Evolutionary conservation across 2,797 vertebrate species (phyloP), one percentile per base, ranked within the genome.

Genomic region (Hippopotamyrus pictus): DNA sequence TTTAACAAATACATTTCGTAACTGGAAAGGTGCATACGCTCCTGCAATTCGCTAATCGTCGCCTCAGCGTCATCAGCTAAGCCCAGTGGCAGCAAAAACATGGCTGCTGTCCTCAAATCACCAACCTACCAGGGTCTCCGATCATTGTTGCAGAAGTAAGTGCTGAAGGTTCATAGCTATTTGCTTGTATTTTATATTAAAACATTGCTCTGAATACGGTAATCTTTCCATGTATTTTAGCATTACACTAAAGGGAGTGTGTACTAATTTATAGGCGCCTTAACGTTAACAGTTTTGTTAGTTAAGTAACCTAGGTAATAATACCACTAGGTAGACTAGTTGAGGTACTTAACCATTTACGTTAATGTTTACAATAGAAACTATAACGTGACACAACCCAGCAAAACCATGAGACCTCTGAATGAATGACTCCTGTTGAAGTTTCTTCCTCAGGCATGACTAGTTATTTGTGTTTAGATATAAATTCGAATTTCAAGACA

Each of bases 31-130:
- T 48, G n/a, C 33, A 89, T 22, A 19, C 19, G 12, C 17, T 84
- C 5, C 14, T 87, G 59, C 19, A 50, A 17, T 57, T 89, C 84
- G 33, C 29, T 86, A 29, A 4, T 44, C 29, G 76, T 82, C 76
- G 48, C 33, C 2, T 73, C 65, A 51, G 59, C 50, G 65, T 53
- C 84, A 33, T 50, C 65, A 3, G 65, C 44, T 51, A 4, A 12
- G 25, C 2, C 19, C 73, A n/a, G 73, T 11, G 29, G 17, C 82
- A 86, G 46, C 50, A 62, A 37, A 85, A 91, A 91, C 33, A 93
- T 96, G 96, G 94, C 96, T 92, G 94, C 95, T 53, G 94, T 95
- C 53, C 93, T 96, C 90, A 95, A 93, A 91, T 94, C 94, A 84
- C 91, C 93, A 69, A 91, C 91, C 89, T 92, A 93, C 14, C 94